Percentiles rank a stretch among this genome's conserved stretches.
Evolutionary conservation across 2,113 vertebrate species (phyloP).

Genomic region (Empidonax alnorum): DNA sequence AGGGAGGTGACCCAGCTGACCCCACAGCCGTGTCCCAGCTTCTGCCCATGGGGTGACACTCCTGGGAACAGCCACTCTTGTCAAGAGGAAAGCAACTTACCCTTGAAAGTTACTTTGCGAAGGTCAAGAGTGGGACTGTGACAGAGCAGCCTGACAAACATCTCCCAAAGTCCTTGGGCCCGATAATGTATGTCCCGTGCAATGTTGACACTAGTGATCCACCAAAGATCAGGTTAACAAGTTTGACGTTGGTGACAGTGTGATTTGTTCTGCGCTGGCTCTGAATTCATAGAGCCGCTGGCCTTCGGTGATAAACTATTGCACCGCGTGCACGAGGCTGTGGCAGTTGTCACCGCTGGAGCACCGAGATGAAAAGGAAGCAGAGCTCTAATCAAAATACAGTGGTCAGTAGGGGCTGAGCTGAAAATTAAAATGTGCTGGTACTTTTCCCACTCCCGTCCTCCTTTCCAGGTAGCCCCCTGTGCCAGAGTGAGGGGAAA

Average conservation of each 20-base stretch:
- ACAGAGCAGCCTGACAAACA: constrained; percentile 80
- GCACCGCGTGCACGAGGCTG: background rate
- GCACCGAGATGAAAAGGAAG: constrained; percentile 56
- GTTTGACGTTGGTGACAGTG: constrained; percentile 76
- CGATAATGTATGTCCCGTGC: constrained; percentile 79
- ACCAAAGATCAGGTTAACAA: constrained; percentile 72
- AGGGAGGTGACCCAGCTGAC: background rate
- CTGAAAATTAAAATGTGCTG: constrained; percentile 40
- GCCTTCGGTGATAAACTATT: constrained; percentile 73
- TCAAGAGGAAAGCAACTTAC: constrained; percentile 40
- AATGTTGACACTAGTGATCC: constrained; percentile 77
- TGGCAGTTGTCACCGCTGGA: constrained; percentile 30
- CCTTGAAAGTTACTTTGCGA: constrained; percentile 78
- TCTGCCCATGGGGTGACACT: background rate
- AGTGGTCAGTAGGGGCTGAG: constrained; percentile 47
- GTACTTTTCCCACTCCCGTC: constrained; percentile 12
- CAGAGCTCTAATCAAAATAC: constrained; percentile 64
- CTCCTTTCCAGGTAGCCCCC: background rate
- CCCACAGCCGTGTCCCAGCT: background rate
- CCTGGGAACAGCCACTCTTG: background rate
- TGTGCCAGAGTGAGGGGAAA: background rate
- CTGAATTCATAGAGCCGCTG: constrained; percentile 55
- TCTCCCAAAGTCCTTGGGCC: constrained; percentile 80
- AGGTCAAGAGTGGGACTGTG: constrained; percentile 66
- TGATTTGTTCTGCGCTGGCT: constrained; percentile 68